phyloP scores from a whole-genome alignment of 2,888 invertebrate genomes.

The Idaea straminata region DNA sequence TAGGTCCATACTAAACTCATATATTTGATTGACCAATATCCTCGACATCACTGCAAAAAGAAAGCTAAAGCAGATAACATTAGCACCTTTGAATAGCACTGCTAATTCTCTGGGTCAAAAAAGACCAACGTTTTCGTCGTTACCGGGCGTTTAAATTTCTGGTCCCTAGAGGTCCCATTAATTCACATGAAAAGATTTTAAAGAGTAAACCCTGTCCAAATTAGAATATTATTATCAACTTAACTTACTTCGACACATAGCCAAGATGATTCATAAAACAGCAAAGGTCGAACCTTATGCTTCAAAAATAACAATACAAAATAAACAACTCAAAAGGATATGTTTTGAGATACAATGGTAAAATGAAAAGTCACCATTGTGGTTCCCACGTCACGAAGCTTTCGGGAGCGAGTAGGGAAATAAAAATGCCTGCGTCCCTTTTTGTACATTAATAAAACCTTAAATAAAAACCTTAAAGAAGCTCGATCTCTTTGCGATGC shows the following conservation, averaged over 20 bases:
- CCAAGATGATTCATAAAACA: not conserved
- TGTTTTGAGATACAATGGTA: conserved; percentile 38
- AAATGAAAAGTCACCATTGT: conserved; percentile 61
- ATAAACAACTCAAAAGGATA: conserved; percentile 34
- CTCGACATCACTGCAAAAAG: too few species aligned
- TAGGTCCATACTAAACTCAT: too few species aligned
- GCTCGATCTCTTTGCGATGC: conserved; percentile 58
- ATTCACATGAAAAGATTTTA: too few species aligned
- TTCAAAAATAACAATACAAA: conserved; percentile 23
- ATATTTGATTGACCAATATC: too few species aligned
- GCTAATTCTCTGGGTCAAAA: too few species aligned
- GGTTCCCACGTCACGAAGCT: conserved; percentile 63
- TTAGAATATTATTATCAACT: too few species aligned
- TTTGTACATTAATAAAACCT: conserved; percentile 69
- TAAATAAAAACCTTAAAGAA: conserved; percentile 61
- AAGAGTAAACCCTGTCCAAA: too few species aligned
- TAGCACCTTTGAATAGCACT: too few species aligned
- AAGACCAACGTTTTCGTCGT: too few species aligned
- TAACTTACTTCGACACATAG: not conserved
- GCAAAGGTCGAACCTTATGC: conserved; percentile 4
- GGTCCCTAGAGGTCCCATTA: too few species aligned
- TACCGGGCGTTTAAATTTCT: too few species aligned
- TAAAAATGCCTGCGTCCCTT: conserved; percentile 66
- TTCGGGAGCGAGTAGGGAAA: conserved; percentile 59
- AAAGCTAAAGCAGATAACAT: too few species aligned